These are phyloP conservation scores for Labia minor DNA, from an alignment of 2,888 invertebrate genomes.

Conservation along the genomic window DNA sequence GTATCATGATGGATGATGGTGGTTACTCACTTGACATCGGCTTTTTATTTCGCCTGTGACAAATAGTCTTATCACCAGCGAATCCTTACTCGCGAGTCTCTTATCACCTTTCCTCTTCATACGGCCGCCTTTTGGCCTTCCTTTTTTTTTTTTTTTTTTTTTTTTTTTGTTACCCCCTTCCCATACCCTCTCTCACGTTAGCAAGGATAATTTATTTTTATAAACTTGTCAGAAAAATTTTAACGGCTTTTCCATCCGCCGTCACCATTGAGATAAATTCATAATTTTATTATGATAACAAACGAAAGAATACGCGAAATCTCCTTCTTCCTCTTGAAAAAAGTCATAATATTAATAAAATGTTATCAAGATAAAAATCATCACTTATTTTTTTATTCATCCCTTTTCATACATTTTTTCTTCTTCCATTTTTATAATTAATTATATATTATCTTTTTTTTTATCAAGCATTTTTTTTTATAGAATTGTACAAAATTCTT, in stretches of 20 bases:
- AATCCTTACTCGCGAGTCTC: neutral
- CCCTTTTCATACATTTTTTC: too few relatives aligned
- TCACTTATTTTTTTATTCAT: too few relatives aligned
- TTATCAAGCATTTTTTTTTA: too few relatives aligned
- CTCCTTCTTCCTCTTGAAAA: neutral
- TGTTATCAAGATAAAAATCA: too few relatives aligned
- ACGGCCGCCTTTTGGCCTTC: neutral
- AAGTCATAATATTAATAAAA: neutral
- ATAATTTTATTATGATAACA: conserved; percentile 1
- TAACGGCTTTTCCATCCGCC: conserved; percentile 6
- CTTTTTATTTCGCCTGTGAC: neutral
- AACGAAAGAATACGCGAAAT: neutral
- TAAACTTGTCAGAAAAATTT: conserved; percentile 4
- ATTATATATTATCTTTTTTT: too few relatives aligned
- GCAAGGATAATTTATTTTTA: neutral
- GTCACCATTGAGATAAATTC: neutral
- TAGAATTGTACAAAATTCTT: too few relatives aligned
- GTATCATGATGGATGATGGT: neutral
- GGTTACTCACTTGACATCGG: neutral
- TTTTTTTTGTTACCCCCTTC: neutral
- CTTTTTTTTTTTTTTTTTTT: neutral
- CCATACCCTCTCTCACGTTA: neutral
- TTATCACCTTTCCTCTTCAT: neutral
- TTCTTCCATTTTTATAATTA: too few relatives aligned
- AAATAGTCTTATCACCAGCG: conserved; percentile 1